Conservation (phyloP, 2,797 vertebrate species). For the Galagoides demidoff region DNA sequence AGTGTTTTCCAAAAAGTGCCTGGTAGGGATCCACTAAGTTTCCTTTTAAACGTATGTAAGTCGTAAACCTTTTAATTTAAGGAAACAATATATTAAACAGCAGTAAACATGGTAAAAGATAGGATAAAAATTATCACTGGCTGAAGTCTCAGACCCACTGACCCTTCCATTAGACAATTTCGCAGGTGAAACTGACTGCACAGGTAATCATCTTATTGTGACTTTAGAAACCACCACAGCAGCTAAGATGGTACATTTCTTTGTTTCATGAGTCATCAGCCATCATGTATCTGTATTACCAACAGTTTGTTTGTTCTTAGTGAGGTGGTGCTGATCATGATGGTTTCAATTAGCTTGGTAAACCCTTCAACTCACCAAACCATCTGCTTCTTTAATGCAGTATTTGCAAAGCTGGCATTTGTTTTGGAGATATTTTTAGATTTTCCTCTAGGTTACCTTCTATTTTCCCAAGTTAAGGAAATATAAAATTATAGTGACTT, state of each 20-base stretch:
- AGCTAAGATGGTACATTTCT: neutral
- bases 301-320: neutral
- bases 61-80: neutral
- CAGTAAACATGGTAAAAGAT: neutral
- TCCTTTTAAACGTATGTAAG: constrained; percentile 35
- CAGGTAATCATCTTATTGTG: neutral
- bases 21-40: neutral
- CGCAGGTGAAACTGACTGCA: neutral
- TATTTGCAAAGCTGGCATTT: constrained; percentile 19
- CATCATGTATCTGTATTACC: neutral
- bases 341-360: neutral
- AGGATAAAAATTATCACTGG: neutral
- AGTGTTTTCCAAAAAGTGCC: constrained; percentile 56
- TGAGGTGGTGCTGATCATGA: neutral
- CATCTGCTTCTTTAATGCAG: neutral
- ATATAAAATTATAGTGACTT: neutral
- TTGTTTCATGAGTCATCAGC: neutral
- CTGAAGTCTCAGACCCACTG: neutral
- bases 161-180: neutral
- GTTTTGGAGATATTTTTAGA: constrained; percentile 26
- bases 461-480: constrained; percentile 23
- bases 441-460: constrained; percentile 1
- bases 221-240: neutral
- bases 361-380: neutral
- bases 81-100: neutral